Base-by-base conservation (phyloP, 2,113 vertebrate genomes). In the Gasterosteus aculeatus region DNA sequence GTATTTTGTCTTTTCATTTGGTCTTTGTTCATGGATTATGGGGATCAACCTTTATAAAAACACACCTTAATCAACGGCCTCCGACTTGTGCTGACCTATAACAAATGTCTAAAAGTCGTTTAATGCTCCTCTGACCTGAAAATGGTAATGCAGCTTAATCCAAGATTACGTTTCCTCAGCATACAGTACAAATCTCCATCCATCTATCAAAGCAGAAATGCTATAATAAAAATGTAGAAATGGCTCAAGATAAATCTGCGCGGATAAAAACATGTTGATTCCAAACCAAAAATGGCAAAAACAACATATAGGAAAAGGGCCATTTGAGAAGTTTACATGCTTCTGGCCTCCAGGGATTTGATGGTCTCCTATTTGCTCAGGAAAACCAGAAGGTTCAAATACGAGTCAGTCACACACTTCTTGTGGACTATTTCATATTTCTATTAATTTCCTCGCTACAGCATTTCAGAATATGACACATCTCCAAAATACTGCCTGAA, bases 181-280 rank as follows among this genome's bases (percentile, higher is more conserved):
- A 77, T 47, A 51, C 75, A 79, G 85, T 70, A 85, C 81, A 86
- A 85, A 91, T 87, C 80, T 87, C 57, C 47, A 78, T 72, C 78
- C 76, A 85, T 90, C 81, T 87, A 89, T 87, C 84, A 91, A 87
- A 85, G 80, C 56, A 69, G 77, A 83, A 91, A 91, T 79, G 85
- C 83, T 78, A 87, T 90, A 91, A 74, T 26, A 88, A 91, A 91
- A 87, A 69, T 51, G 39, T 42, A 77, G 38, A 79, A 80, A 78
- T 70, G 60, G 78, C 77, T 85, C 78, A 80, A 51, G 63, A 67
- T 74, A 69, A 79, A 84, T 88, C 73, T 56, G 58, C 19, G 39
- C 86, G 77, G 56, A 80, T 69, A 57, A 81, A 82, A 85, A 69
- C 38, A 74, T 82, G 59, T 69, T 79, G 72, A 79, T 29, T 26